These are phyloP conservation scores for Molossus alvarezi DNA, from an alignment of 2,797 vertebrate genomes.

Conservation along the genomic window DNA sequence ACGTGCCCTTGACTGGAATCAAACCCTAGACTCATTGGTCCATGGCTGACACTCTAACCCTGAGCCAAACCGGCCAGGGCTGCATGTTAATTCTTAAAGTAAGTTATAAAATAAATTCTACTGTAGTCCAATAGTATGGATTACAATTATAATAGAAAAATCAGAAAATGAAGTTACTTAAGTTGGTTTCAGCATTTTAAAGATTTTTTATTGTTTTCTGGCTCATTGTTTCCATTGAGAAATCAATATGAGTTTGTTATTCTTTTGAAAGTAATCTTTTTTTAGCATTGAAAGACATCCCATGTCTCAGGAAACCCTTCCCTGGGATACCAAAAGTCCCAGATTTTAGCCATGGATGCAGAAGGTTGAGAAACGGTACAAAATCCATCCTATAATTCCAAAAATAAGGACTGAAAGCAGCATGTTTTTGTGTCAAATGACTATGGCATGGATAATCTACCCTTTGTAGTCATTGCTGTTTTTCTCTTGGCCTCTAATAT, in stretches of 20 bases:
- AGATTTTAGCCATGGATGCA: not conserved
- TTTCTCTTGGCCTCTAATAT: not conserved
- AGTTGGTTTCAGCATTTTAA: not conserved
- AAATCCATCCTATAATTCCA: not conserved
- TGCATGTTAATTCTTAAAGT: not conserved
- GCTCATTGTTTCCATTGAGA: constrained; percentile 1
- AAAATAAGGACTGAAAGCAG: not conserved
- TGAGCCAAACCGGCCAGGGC: no score
- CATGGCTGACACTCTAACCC: no score
- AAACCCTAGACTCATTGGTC: no score
- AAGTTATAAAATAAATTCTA: not conserved
- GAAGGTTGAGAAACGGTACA: not conserved
- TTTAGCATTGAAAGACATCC: not conserved
- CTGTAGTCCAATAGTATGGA: not conserved
- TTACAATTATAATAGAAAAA: constrained; percentile 10
- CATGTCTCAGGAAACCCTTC: not conserved
- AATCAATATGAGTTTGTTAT: not conserved
- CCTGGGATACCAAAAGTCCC: not conserved
- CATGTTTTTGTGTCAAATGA: not conserved
- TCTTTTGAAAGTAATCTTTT: not conserved
- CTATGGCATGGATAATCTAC: not conserved
- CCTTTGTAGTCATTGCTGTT: not conserved
- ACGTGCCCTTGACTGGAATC: no score
- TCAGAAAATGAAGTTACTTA: not conserved
- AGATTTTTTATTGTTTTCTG: constrained; percentile 29